Evolutionary conservation across 2,113 vertebrate species (phyloP).

Genomic region (Echinops telfairi): DNA sequence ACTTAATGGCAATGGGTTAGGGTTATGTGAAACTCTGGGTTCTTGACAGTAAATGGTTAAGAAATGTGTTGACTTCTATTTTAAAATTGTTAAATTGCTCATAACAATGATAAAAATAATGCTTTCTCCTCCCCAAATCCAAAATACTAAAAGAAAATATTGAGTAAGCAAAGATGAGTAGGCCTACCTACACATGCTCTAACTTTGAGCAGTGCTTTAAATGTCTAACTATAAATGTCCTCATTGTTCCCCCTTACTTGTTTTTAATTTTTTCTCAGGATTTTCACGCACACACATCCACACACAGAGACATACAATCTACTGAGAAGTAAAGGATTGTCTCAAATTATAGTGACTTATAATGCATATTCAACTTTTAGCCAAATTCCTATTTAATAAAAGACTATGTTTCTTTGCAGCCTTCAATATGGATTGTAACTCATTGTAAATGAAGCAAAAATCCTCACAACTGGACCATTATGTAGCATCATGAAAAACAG

Average conservation of each 20-base stretch:
- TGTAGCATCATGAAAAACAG: too few relatives aligned
- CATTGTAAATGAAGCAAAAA: too few relatives aligned
- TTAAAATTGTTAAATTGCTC: conserved; percentile 16
- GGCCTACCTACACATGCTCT: neutral
- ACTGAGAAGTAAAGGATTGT: neutral
- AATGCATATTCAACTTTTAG: conserved; percentile 28
- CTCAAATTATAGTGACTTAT: conserved; percentile 10
- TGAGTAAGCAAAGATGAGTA: neutral
- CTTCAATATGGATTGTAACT: too few relatives aligned
- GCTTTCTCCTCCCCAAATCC: neutral
- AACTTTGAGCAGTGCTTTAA: neutral
- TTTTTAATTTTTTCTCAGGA: too few relatives aligned
- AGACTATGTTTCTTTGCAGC: neutral
- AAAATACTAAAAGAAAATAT: conserved; percentile 41
- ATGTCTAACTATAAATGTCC: too few relatives aligned
- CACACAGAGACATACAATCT: neutral
- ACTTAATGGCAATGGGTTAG: too few relatives aligned
- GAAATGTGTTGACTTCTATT: conserved; percentile 14
- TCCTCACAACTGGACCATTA: too few relatives aligned
- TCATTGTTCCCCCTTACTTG: too few relatives aligned
- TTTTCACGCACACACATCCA: neutral
- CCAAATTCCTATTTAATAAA: neutral
- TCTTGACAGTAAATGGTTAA: conserved; percentile 42
- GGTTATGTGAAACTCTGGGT: neutral
- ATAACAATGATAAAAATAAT: conserved; percentile 30